phyloP scores from a whole-genome alignment of 2,113 vertebrate genomes.

The Sphyrna mokarran region DNA sequence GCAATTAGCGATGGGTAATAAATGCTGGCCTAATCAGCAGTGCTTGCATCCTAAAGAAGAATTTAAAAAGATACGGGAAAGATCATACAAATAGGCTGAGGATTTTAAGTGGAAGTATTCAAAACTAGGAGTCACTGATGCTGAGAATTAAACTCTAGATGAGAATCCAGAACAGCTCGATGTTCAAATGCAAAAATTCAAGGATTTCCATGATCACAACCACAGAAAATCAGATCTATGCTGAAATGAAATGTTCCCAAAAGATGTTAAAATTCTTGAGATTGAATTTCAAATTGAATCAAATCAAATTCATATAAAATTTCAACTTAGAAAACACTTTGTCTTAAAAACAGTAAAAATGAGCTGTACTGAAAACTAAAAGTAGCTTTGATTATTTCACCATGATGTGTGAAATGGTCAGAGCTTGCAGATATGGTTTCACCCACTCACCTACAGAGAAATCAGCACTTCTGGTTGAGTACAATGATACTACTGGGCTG shows the following conservation, averaged over 20 bases:
- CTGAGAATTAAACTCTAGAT: not conserved
- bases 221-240: not conserved
- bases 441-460: not conserved
- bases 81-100: not conserved
- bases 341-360: not conserved
- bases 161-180: not conserved
- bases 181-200: not conserved
- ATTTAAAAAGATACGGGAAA: not conserved
- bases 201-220: not conserved
- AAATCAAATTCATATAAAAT: too few species aligned
- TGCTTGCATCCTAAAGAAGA: too few species aligned
- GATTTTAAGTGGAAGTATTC: not conserved
- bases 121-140: not conserved
- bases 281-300: not conserved
- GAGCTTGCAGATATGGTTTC: not conserved
- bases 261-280: not conserved
- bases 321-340: not conserved
- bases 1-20: too few species aligned
- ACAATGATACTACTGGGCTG: not conserved
- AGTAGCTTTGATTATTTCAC: not conserved
- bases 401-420: not conserved
- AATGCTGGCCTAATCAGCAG: too few species aligned
- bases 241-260: not conserved
- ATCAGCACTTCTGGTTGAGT: not conserved
- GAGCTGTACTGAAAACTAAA: not conserved